These are phyloP conservation scores for Coenobita brevimanus DNA, from an alignment of 1,140 invertebrate genomes.

Conservation along the genomic window DNA sequence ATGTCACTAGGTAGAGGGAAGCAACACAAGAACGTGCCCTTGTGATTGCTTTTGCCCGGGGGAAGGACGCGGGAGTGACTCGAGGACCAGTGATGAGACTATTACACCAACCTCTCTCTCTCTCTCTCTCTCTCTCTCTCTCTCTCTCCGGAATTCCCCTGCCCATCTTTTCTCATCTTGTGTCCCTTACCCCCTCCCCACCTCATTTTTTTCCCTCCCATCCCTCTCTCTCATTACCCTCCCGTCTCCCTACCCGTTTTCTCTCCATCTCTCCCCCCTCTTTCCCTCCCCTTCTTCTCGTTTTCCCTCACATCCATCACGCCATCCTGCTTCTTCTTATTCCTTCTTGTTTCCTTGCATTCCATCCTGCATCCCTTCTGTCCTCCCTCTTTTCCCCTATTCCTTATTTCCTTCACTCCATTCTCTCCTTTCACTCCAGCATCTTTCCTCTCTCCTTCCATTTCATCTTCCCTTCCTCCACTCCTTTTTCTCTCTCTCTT, in stretches of 20 bases:
- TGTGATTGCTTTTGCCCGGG: too few species aligned
- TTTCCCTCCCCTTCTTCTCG: background rate
- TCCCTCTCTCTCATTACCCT: too few species aligned
- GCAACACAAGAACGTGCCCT: too few species aligned
- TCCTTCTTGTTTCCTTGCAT: background rate
- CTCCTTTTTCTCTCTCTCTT: slow-evolving; percentile 2
- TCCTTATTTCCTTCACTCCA: background rate
- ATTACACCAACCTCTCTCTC: background rate
- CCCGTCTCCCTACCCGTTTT: background rate
- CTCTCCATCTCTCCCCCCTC: background rate
- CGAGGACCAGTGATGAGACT: too few species aligned
- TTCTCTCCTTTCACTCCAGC: background rate
- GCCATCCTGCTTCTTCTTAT: background rate
- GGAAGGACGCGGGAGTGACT: too few species aligned
- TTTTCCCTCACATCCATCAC: background rate
- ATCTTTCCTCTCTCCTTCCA: background rate
- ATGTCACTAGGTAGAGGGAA: too few species aligned
- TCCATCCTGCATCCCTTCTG: background rate
- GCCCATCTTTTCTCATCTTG: background rate
- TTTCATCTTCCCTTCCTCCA: background rate
- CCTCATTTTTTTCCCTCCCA: background rate
- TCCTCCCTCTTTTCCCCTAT: too few species aligned
- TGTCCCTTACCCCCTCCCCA: background rate
- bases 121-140: background rate
- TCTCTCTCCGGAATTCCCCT: background rate